Base-by-base conservation (phyloP, 2,113 vertebrate species). In the Serilophus lunatus region DNA sequence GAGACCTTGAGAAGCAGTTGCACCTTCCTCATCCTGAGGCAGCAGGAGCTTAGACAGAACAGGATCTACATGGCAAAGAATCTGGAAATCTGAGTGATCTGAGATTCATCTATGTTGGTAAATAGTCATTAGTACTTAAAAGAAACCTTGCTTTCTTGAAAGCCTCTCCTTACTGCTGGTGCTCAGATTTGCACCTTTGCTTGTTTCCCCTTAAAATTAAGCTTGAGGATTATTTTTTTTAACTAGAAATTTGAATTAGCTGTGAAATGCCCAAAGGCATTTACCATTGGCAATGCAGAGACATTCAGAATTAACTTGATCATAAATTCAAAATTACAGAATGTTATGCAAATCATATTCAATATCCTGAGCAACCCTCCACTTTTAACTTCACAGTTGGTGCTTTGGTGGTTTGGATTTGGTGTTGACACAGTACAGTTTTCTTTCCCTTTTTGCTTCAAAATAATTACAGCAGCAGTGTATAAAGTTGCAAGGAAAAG, bases 1-100 rank as follows among this genome's bases (percentile, higher is more conserved):
- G 95, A 92, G 97, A 93, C 50, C 92, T 99, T 76, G 97, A 98
- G 88, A 97, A 98, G 65, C 94, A 98, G 83, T 91, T 98, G 40
- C 87, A 93, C 47, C 78, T 95, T 35, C 94, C 94, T 95, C 82
- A 57, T 53, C 97, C 91, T 9, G 96, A 98, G 84, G 82, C 97
- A 35, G 86, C 90, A 23, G 97, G 97, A 49, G 92, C 93, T 44
- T 97, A 96, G 38, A 97, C 83, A n/a, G 97, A 98, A 49, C 95
- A 94, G 60, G 95, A 97, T 28, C 93, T 88, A 66, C 82, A 54
- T 51, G 94, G 94, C 77, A 97, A 97, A 50, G 97, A 98, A 38
- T 78, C 86, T 61, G 97, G 96, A 83, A 98, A 96, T 74, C 57
- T 96, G 56, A 96, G 96, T 9, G 90, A 93, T 17, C 95, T n/a